Percentiles rank a stretch among this genome's conserved stretches.
These are phyloP conservation scores for Dolichoris vasculosae DNA, from an alignment of 1,140 invertebrate genomes.

Conservation along the genomic window DNA sequence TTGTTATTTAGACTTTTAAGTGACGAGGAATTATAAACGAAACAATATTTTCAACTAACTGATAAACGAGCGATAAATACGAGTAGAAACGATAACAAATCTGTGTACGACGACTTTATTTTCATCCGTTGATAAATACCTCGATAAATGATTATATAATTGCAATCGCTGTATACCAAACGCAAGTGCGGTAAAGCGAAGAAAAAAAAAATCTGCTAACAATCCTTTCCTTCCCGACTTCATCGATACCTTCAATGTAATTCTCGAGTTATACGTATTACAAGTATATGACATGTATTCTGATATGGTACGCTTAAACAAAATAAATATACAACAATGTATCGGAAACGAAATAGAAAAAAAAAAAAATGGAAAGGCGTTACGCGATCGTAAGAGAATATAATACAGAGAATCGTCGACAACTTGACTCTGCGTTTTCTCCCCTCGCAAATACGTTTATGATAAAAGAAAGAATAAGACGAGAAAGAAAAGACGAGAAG, in stretches of 20 bases:
- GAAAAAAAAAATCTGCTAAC: too few species aligned
- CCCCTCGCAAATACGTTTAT: background rate
- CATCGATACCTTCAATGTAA: background rate
- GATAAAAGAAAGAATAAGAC: conserved; percentile 3
- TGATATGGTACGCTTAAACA: background rate
- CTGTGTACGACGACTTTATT: too few species aligned
- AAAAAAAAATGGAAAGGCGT: background rate
- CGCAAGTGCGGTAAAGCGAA: background rate
- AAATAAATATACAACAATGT: background rate
- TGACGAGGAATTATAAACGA: too few species aligned
- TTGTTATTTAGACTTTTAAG: too few species aligned
- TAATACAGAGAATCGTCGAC: too few species aligned
- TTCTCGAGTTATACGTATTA: background rate
- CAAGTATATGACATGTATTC: background rate
- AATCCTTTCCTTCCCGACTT: background rate
- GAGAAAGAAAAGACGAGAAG: conserved; percentile 8
- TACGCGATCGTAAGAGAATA: too few species aligned
- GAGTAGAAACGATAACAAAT: too few species aligned
- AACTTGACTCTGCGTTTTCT: background rate
- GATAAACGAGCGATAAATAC: background rate
- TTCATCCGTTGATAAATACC: too few species aligned
- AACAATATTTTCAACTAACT: too few species aligned
- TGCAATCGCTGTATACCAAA: background rate
- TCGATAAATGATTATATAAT: background rate
- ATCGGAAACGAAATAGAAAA: background rate